phyloP scores from a whole-genome alignment of 2,113 vertebrate genomes.

The Clarias macrocephalus region DNA sequence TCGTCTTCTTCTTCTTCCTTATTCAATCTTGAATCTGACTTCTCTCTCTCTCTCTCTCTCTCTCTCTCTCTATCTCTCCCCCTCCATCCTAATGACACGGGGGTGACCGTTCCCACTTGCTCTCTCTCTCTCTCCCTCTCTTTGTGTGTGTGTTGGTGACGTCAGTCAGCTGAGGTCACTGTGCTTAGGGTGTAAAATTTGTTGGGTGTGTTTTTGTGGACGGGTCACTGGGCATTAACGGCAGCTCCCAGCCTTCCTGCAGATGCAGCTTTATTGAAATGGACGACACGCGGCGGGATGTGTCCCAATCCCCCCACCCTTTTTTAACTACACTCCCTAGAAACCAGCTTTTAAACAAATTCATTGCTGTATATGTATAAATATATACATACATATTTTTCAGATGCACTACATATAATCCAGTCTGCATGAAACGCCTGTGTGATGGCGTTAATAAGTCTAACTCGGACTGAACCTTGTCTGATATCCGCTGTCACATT shows the following conservation, averaged over 20 bases:
- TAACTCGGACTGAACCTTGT: background rate
- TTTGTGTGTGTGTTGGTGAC: slow-evolving; percentile 60
- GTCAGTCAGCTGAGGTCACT: slow-evolving; percentile 83
- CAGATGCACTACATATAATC: background rate
- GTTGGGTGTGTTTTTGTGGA: slow-evolving; percentile 86
- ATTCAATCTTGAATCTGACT: slow-evolving; percentile 84
- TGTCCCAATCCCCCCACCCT: slow-evolving; percentile 87
- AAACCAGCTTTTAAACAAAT: slow-evolving; percentile 79
- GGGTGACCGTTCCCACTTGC: slow-evolving; percentile 77
- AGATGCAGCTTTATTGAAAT: slow-evolving; percentile 96
- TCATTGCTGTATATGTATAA: background rate
- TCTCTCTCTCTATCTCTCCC: slow-evolving; percentile 77
- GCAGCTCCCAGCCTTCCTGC: slow-evolving; percentile 91
- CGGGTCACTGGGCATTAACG: slow-evolving; percentile 97
- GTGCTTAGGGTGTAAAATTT: slow-evolving; percentile 88
- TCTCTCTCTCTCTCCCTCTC: slow-evolving; percentile 80
- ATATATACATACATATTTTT: background rate
- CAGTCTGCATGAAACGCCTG: background rate
- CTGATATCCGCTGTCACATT: slow-evolving; percentile 70
- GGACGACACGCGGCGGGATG: slow-evolving; percentile 89
- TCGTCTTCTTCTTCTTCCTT: too few relatives aligned
- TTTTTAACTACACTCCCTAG: slow-evolving; percentile 90
- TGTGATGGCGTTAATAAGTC: background rate
- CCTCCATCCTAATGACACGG: slow-evolving; percentile 76
- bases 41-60: slow-evolving; percentile 79